Evolutionary conservation across 1,140 invertebrate species (phyloP).

Genomic region (Phymastichus coffea): DNA sequence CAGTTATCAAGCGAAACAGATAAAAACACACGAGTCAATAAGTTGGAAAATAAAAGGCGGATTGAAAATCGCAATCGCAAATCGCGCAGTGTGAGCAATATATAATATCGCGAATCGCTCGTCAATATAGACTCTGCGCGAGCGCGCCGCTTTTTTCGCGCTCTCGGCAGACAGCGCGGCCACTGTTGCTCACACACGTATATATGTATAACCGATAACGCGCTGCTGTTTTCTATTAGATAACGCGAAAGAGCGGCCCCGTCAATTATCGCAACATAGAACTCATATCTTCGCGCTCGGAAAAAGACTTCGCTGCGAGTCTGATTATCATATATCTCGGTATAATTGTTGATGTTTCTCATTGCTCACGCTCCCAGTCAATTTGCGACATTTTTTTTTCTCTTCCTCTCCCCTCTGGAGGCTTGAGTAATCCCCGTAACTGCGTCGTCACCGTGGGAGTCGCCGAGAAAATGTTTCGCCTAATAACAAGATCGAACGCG

Average conservation of each 20-base stretch:
- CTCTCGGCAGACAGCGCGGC: constrained; percentile 7
- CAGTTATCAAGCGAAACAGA: no score
- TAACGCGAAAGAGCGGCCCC: constrained; percentile 38
- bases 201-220: no score
- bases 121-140: neutral
- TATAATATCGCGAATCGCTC: no score
- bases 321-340: neutral
- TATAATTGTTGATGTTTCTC: neutral
- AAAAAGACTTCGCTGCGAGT: neutral
- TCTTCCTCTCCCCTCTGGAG: neutral
- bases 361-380: neutral
- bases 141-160: neutral
- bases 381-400: constrained; percentile 13
- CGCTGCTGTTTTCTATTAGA: constrained; percentile 33
- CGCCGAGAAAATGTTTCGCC: constrained; percentile 12
- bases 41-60: no score
- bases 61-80: no score
- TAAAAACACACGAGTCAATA: no score
- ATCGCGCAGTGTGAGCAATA: no score
- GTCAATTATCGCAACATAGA: constrained; percentile 38
- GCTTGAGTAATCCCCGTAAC: neutral
- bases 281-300: constrained; percentile 33
- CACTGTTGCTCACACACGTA: constrained; percentile 29
- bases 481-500: constrained; percentile 23
- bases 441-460: constrained; percentile 19